phyloP scores from a whole-genome alignment of 2,797 vertebrate species.

The Carcharodon carcharias region DNA sequence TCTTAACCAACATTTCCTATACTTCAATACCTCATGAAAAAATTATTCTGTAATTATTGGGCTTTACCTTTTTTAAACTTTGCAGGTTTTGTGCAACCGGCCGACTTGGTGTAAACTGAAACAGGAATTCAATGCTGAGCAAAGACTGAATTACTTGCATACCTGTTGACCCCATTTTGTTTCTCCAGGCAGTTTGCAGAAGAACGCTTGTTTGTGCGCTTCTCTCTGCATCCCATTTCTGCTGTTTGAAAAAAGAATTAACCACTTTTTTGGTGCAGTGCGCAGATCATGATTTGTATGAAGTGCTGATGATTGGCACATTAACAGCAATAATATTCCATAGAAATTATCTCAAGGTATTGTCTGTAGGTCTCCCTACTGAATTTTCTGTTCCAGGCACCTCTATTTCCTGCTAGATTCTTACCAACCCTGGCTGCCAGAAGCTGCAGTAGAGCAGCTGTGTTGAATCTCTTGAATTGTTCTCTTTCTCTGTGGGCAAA shows the following conservation, averaged over 20 bases:
- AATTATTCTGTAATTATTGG: not conserved
- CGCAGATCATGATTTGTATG: not conserved
- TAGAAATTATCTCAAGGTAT: not conserved
- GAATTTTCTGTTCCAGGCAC: not conserved
- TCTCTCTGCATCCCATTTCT: too few species aligned
- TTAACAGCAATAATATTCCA: not conserved
- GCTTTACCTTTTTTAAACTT: not conserved
- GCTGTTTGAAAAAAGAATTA: not conserved
- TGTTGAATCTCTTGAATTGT: not conserved
- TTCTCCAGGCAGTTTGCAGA: slow-evolving; percentile 14
- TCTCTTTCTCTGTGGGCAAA: not conserved
- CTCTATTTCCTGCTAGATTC: not conserved
- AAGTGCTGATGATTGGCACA: not conserved
- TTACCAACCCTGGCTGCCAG: not conserved
- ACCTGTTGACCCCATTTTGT: slow-evolving; percentile 1
- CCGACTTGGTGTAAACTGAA: not conserved
- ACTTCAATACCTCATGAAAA: not conserved
- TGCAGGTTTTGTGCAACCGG: not conserved
- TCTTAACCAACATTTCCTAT: not conserved
- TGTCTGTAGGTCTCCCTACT: not conserved
- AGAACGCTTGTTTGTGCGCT: not conserved
- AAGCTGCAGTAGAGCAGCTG: not conserved
- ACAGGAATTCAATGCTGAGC: not conserved
- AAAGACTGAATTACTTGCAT: not conserved
- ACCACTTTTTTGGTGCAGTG: not conserved